These are phyloP conservation scores for Anoura caudifer DNA, from an alignment of 2,113 vertebrate species.

Conservation along the genomic window DNA sequence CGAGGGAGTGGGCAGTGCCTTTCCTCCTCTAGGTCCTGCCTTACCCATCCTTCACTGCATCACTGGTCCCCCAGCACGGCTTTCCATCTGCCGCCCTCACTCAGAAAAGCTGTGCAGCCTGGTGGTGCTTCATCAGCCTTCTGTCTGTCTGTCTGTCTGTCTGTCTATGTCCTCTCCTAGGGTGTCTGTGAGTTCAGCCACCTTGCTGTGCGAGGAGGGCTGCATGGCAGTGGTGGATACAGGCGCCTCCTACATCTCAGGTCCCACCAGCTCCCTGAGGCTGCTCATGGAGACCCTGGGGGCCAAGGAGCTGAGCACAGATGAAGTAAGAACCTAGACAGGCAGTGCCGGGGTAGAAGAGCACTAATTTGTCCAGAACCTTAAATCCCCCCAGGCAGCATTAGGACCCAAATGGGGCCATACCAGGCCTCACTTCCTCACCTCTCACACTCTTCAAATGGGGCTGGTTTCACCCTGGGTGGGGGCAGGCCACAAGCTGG, in stretches of 20 bases:
- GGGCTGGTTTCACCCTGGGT: background rate
- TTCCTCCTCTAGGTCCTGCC: background rate
- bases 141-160: background rate
- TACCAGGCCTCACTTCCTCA: background rate
- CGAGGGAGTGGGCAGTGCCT: background rate
- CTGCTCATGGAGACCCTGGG: constrained; percentile 90
- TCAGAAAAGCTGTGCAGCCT: background rate
- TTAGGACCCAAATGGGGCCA: background rate
- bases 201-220: constrained; percentile 89
- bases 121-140: background rate
- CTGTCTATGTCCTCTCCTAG: constrained; percentile 70
- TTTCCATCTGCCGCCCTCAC: background rate
- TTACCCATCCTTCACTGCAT: rapidly evolving
- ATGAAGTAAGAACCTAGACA: constrained; percentile 81
- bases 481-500: background rate
- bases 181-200: constrained; percentile 87
- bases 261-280: constrained; percentile 88
- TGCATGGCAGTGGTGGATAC: constrained; percentile 92
- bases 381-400: background rate
- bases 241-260: constrained; percentile 93
- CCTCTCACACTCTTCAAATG: background rate
- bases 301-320: constrained; percentile 85
- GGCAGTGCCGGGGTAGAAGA: background rate
- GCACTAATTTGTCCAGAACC: rapidly evolving
- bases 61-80: background rate